phyloP scores from a whole-genome alignment of 1,140 invertebrate species.

The Drosophila leontia region DNA sequence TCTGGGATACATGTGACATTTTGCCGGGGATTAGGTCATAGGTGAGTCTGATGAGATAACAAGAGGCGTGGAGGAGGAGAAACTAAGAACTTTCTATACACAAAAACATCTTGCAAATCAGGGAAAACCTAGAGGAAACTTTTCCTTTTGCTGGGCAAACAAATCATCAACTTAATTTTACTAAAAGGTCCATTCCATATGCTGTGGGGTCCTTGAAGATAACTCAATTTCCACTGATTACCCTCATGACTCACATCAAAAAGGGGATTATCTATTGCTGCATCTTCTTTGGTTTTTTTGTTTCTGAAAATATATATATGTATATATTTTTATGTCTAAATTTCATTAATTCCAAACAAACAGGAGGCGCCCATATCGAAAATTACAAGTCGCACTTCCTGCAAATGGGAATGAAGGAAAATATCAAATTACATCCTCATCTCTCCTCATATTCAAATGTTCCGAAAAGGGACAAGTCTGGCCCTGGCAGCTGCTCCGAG shows the following conservation, averaged over 20 bases:
- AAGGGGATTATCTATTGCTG: conserved; percentile 10
- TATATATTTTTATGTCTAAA: conserved; percentile 74
- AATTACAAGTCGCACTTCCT: conserved; percentile 69
- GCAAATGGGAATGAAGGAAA: conserved; percentile 25
- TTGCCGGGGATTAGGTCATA: conserved; percentile 60
- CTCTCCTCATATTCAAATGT: conserved; percentile 67
- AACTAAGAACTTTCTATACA: conserved; percentile 1
- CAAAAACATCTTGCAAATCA: conserved; percentile 16
- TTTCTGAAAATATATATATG: conserved; percentile 26
- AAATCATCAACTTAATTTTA: conserved; percentile 41
- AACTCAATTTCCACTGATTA: conserved; percentile 79
- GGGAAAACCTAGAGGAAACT: conserved; percentile 8
- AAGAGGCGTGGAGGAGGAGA: conserved; percentile 24
- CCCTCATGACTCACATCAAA: conserved; percentile 71
- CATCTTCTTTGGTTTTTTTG: conserved; percentile 51
- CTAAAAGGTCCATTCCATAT: conserved; percentile 40
- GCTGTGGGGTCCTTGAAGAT: conserved; percentile 65
- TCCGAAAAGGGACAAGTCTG: conserved; percentile 21
- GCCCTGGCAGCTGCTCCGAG: conserved; percentile 56
- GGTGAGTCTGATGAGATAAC: conserved; percentile 38
- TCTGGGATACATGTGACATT: conserved; percentile 50
- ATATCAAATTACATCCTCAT: conserved; percentile 67
- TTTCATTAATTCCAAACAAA: conserved; percentile 83
- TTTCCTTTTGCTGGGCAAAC: conserved; percentile 31
- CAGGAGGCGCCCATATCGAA: conserved; percentile 67